Evolutionary conservation across 1,140 invertebrate genomes (phyloP).

Genomic region (Amyelois transitella): DNA sequence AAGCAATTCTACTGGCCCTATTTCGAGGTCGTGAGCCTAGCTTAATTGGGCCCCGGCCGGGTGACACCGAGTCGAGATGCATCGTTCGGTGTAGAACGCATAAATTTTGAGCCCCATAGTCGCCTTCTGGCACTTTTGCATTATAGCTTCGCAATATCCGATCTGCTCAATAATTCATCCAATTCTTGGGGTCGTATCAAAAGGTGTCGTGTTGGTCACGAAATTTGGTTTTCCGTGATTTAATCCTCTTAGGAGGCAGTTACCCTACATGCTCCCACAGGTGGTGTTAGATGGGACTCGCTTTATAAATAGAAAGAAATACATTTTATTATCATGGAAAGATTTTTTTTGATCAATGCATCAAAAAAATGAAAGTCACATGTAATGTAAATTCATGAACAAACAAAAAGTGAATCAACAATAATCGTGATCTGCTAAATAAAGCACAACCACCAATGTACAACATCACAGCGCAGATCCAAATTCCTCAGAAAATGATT

Average conservation of each 20-base stretch:
- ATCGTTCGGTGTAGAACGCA: constrained; percentile 63
- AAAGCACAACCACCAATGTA: no score
- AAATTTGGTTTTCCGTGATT: background rate
- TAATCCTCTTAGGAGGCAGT: background rate
- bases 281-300: no score
- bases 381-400: no score
- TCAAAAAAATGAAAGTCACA: no score
- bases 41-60: constrained; percentile 67
- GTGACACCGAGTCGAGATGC: constrained; percentile 67
- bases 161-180: constrained; percentile 2
- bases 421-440: no score
- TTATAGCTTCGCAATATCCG: constrained; percentile 20
- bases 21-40: constrained; percentile 63
- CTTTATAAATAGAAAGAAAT: no score
- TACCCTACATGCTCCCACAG: background rate
- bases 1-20: constrained; percentile 27
- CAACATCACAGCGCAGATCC: no score
- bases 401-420: no score
- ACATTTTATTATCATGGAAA: no score
- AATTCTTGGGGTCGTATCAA: background rate
- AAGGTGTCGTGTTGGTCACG: background rate
- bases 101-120: constrained; percentile 61
- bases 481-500: background rate
- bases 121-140: constrained; percentile 46
- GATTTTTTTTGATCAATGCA: no score